Conservation (phyloP, 92 coral and sea anemone species). For the Porites divaricata region DNA sequence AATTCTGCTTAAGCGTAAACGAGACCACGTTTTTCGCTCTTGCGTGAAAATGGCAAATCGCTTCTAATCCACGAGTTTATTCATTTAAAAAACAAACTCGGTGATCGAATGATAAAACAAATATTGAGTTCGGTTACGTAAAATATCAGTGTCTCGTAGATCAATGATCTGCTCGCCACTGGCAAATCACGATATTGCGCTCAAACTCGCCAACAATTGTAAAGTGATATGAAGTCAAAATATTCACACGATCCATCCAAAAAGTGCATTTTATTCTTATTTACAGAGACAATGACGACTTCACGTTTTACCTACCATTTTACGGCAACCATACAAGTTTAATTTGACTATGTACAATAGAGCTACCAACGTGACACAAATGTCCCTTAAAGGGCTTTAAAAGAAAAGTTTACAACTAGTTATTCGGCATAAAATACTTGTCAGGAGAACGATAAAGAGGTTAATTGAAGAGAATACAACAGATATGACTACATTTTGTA, state of each 20-base stretch:
- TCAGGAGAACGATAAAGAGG: background rate
- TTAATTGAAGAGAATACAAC: background rate
- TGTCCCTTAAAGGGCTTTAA: background rate
- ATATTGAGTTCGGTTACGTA: too few relatives aligned
- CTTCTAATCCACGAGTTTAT: too few relatives aligned
- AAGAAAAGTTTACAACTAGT: background rate
- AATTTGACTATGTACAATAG: conserved; percentile 39
- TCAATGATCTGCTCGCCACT: too few relatives aligned
- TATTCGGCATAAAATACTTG: background rate
- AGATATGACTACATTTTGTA: background rate
- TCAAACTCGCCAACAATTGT: too few relatives aligned
- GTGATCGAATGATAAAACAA: too few relatives aligned
- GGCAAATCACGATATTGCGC: too few relatives aligned
- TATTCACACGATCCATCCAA: background rate
- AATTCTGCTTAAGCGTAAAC: too few relatives aligned
- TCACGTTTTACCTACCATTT: conserved; percentile 6
- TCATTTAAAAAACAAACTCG: too few relatives aligned
- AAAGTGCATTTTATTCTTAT: conserved; percentile 47
- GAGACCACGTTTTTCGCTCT: too few relatives aligned
- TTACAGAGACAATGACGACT: conserved; percentile 19
- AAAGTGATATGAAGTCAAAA: too few relatives aligned
- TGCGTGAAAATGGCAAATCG: too few relatives aligned
- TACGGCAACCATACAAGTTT: conserved; percentile 22
- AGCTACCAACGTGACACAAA: background rate
- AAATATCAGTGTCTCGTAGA: too few relatives aligned